phyloP scores from a whole-genome alignment of 1,140 invertebrate genomes.

The Diorhabda carinulata region DNA sequence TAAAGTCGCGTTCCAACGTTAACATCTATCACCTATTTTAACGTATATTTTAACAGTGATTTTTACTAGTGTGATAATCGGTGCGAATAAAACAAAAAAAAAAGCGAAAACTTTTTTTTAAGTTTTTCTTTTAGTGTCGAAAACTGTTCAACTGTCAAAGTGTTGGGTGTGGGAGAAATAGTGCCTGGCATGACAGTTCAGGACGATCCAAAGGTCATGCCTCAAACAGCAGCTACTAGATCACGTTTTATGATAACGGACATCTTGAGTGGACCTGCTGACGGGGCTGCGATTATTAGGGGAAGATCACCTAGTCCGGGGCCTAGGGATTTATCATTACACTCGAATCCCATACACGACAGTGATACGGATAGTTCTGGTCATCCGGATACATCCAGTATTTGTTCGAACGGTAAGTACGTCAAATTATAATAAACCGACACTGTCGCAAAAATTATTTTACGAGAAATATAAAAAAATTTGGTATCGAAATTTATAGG shows the following conservation, averaged over 20 bases:
- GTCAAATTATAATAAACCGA: neutral
- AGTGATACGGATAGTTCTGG: constrained; percentile 48
- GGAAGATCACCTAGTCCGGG: constrained; percentile 46
- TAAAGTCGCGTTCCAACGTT: too few relatives aligned
- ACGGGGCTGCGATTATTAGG: constrained; percentile 32
- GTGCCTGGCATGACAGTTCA: constrained; percentile 49
- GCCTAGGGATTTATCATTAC: constrained; percentile 45
- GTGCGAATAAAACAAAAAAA: neutral
- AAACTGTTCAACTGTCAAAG: constrained; percentile 23
- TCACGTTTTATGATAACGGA: constrained; percentile 78
- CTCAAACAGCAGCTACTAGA: constrained; percentile 51
- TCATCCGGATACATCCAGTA: constrained; percentile 46
- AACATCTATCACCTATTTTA: too few relatives aligned
- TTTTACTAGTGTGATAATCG: neutral
- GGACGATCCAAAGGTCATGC: constrained; percentile 47
- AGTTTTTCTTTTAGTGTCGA: neutral
- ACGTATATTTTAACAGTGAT: too few relatives aligned
- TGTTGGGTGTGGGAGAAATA: constrained; percentile 43
- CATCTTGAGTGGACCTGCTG: constrained; percentile 56
- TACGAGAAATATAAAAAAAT: too few relatives aligned
- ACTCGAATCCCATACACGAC: constrained; percentile 43
- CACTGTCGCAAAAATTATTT: neutral
- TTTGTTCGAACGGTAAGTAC: constrained; percentile 46
- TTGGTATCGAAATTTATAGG: too few relatives aligned
- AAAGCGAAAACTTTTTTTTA: neutral